Evolutionary conservation across 1,140 invertebrate species (phyloP).

Genomic region (Trichogramma pretiosum): DNA sequence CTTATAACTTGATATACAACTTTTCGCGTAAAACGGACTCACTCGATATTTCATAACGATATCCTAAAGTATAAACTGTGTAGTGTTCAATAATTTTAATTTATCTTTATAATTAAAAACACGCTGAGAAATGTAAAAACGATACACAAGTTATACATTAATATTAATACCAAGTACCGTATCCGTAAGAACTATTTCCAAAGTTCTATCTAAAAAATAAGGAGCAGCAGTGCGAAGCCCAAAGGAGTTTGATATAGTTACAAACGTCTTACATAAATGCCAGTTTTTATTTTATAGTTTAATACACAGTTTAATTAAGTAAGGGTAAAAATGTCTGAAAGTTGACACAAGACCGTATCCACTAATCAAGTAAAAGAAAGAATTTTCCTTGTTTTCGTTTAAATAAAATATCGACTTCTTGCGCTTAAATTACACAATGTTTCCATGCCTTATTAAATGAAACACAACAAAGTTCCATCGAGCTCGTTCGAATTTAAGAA

Average conservation of each 20-base stretch:
- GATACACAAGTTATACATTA: too few species aligned
- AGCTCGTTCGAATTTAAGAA: slow-evolving; percentile 14
- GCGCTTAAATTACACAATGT: slow-evolving; percentile 10
- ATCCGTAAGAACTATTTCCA: slow-evolving; percentile 17
- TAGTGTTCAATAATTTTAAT: slow-evolving; percentile 35
- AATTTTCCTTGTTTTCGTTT: slow-evolving; percentile 14
- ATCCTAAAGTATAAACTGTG: slow-evolving; percentile 30
- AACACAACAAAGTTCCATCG: slow-evolving; percentile 10
- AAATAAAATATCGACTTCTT: slow-evolving; percentile 17
- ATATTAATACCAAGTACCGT: slow-evolving; percentile 19
- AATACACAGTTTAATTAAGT: slow-evolving; percentile 20
- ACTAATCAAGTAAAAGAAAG: too few species aligned
- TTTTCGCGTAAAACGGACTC: slow-evolving; percentile 26
- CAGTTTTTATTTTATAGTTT: too few species aligned
- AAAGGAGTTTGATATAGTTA: slow-evolving; percentile 18
- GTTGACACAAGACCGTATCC: too few species aligned
- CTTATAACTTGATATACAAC: too few species aligned
- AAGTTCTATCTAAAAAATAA: slow-evolving; percentile 14
- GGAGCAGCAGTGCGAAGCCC: slow-evolving; percentile 16
- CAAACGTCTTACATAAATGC: too few species aligned
- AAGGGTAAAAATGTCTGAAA: slow-evolving; percentile 23
- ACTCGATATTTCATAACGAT: slow-evolving; percentile 34
- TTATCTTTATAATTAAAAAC: slow-evolving; percentile 35
- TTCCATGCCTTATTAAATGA: slow-evolving; percentile 12
- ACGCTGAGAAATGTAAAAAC: slow-evolving; percentile 30